Evolutionary conservation across 2,113 vertebrate genomes (phyloP).

Genomic region (Nesoenas mayeri): DNA sequence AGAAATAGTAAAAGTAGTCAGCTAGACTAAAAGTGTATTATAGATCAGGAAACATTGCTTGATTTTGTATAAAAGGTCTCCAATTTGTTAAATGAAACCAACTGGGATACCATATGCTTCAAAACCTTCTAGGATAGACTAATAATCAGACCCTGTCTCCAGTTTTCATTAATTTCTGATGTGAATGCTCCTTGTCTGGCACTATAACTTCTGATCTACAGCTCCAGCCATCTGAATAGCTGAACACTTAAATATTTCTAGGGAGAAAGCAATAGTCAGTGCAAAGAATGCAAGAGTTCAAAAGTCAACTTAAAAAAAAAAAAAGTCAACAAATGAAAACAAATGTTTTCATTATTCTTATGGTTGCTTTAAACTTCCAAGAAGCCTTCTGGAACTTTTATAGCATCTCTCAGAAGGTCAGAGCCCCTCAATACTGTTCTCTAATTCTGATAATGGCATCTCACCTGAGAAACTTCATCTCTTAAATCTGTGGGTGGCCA

Average conservation of each 20-base stretch:
- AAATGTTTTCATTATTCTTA: not conserved
- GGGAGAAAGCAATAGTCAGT: not conserved
- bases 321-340: not conserved
- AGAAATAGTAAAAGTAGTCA: not conserved
- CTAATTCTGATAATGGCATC: not conserved
- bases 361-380: not conserved
- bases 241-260: not conserved
- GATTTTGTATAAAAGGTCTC: not conserved
- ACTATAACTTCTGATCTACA: not conserved
- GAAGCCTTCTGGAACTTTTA: not conserved
- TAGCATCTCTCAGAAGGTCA: not conserved
- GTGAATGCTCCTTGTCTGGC: not conserved
- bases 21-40: not conserved
- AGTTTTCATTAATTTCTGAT: not conserved
- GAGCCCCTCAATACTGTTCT: not conserved
- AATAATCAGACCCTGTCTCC: not conserved
- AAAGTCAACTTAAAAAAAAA: not conserved
- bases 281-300: not conserved
- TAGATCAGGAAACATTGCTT: not conserved
- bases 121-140: not conserved
- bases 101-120: not conserved
- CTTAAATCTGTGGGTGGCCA: not conserved
- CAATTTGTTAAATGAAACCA: not conserved
- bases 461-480: not conserved
- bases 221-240: not conserved